Evolutionary conservation across 2,797 vertebrate species (phyloP), one percentile per base, ranked within the genome.

Genomic region (Bucorvus abyssinicus): DNA sequence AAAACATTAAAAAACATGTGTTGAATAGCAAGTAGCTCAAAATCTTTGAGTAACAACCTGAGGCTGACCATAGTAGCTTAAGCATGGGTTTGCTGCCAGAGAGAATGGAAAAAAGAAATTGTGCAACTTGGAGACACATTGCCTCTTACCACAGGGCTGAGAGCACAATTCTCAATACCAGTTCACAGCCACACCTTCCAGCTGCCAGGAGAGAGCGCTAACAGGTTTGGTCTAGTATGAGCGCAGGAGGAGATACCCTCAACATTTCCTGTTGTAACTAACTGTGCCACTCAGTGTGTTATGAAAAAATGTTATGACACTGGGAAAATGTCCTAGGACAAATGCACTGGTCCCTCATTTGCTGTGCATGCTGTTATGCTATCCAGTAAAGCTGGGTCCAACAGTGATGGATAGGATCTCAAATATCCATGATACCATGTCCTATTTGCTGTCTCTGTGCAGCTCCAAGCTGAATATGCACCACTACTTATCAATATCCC

Each of bases 201-300:
- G 24, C 47, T 76, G 44, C 78, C 84, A 92, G 91, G 52, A 95
- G 84, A 63, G 60, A 91, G 52, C 10, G 6, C 63, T 79, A 73
- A 5, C 10, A 86, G 30, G 70, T 73, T 69, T 82, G 60, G 38
- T 40, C 45, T 50, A 29, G 10, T 18, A 10, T 1, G 0, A 32
- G 14, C 0, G 14, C 42, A 6, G 24, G 22, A 20, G 21, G 49
- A 12, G 34, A 27, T 24, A 4, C 9, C 16, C 49, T 38, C 8
- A 12, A 12, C 19, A 34, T 36, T 52, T 55, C 24, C n/a, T 70
- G 8, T 9, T 17, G 24, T 13, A 53, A 50, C 12, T 56, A 34
- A 60, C 24, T 5, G 10, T 64, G 45, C 8, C 29, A 34, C 15
- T 42, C 0, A 0, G 5, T 24, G 22, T 3, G 5, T 20, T 11